Conservation (phyloP, 2,113 vertebrate genomes). For the Gasterosteus aculeatus region DNA sequence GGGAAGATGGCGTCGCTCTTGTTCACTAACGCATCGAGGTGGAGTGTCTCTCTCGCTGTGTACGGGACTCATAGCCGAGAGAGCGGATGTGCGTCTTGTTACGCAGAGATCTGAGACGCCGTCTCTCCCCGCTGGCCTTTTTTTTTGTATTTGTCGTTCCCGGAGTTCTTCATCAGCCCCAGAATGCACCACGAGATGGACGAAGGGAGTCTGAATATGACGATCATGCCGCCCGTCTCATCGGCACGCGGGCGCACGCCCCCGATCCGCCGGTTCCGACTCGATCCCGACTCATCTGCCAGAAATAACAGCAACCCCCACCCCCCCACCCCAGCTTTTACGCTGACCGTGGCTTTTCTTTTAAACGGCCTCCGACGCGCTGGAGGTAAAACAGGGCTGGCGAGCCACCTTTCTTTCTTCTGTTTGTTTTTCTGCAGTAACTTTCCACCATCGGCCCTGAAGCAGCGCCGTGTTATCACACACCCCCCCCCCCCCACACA, state of each 20-base stretch:
- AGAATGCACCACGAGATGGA: too few relatives aligned
- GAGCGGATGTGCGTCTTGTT: background rate
- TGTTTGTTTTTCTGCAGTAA: conserved; percentile 36
- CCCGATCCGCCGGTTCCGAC: conserved; percentile 38
- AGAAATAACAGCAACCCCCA: conserved; percentile 38
- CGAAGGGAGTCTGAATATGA: too few relatives aligned
- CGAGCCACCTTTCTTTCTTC: conserved; percentile 19
- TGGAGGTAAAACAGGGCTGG: conserved; percentile 12
- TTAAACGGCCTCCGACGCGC: conserved; percentile 37
- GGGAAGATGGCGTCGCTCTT: background rate
- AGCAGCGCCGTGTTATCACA: conserved; percentile 44
- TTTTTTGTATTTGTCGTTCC: too few relatives aligned
- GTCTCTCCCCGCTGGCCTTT: too few relatives aligned
- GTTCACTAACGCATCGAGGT: too few relatives aligned
- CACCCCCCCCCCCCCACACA: conserved; percentile 29
- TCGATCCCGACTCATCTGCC: conserved; percentile 49
- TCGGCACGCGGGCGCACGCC: conserved; percentile 71
- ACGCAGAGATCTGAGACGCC: background rate
- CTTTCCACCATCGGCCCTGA: conserved; percentile 38
- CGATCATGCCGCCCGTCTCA: conserved; percentile 32
- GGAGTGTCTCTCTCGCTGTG: too few relatives aligned
- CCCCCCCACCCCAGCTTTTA: conserved; percentile 22
- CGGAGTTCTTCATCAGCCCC: too few relatives aligned
- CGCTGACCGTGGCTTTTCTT: conserved; percentile 65
- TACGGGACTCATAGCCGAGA: too few relatives aligned